Evolutionary conservation across 2,888 invertebrate genomes (phyloP).

Genomic region (Tiliacea aurago): DNA sequence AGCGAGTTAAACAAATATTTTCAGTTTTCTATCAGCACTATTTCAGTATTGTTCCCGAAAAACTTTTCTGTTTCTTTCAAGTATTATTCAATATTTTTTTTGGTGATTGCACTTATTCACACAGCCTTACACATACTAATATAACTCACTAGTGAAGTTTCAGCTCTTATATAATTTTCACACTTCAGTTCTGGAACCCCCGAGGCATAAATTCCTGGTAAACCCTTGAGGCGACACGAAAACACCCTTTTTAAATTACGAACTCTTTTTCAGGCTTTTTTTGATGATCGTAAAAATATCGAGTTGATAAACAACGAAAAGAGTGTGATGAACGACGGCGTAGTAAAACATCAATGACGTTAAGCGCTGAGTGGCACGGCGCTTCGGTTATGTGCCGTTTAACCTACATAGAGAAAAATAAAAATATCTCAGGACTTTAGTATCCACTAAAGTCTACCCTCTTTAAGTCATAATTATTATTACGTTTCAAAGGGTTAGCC

Average conservation of each 20-base stretch:
- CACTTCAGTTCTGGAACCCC: constrained; percentile 3
- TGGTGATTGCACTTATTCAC: neutral
- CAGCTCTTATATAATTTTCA: neutral
- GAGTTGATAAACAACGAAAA: constrained; percentile 62
- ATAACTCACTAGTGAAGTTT: constrained; percentile 7
- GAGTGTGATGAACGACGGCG: constrained; percentile 42
- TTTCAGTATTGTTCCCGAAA: neutral
- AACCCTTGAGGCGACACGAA: constrained; percentile 14
- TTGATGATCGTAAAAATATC: constrained; percentile 61
- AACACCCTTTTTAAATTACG: constrained; percentile 48
- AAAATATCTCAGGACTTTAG: constrained; percentile 37
- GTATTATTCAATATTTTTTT: neutral
- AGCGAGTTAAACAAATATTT: neutral
- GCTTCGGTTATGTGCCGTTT: constrained; percentile 53
- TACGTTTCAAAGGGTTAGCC: constrained; percentile 17
- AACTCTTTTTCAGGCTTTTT: constrained; percentile 40
- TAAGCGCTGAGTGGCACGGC: constrained; percentile 37
- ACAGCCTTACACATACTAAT: neutral
- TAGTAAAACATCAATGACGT: constrained; percentile 53
- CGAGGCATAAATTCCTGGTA: constrained; percentile 30
- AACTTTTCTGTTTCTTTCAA: neutral
- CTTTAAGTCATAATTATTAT: constrained; percentile 28
- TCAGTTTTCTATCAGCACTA: neutral
- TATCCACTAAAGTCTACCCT: constrained; percentile 26
- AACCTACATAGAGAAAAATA: constrained; percentile 53